A percentile compares a stretch with the other conserved stretches of the same genome.
These are phyloP conservation scores for Thymelicus acteon DNA, from an alignment of 2,888 invertebrate genomes.

Conservation along the genomic window DNA sequence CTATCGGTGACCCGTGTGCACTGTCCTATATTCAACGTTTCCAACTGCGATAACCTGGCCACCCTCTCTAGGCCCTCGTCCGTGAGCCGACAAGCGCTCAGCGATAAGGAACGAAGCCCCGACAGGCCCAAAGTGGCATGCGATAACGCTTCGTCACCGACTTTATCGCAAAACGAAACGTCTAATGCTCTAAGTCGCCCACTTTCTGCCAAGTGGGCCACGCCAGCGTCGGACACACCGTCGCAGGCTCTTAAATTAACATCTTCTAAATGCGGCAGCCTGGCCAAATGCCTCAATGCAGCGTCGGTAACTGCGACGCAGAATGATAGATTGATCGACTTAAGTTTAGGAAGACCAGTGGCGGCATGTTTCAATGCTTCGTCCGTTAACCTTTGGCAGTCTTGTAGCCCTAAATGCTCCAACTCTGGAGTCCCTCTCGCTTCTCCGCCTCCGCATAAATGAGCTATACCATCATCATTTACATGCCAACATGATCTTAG, in stretches of 20 bases:
- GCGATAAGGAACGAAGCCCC: conserved; percentile 91
- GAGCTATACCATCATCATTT: conserved; percentile 95
- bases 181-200: conserved; percentile 93
- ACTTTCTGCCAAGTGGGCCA: conserved; percentile 96
- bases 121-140: conserved; percentile 96
- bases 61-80: conserved; percentile 95
- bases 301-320: conserved; percentile 97
- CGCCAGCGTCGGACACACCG: conserved; percentile 96
- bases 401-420: conserved; percentile 95
- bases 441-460: conserved; percentile 90
- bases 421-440: conserved; percentile 93
- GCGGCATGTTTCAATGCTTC: conserved; percentile 94
- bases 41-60: conserved; percentile 93
- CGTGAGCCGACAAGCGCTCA: conserved; percentile 96
- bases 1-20: conserved; percentile 95
- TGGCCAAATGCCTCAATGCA: conserved; percentile 94
- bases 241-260: conserved; percentile 96
- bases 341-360: conserved; percentile 91
- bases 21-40: conserved; percentile 97
- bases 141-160: conserved; percentile 94
- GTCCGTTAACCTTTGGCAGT: conserved; percentile 97
- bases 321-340: conserved; percentile 96
- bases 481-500: conserved; percentile 97
- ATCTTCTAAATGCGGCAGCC: conserved; percentile 92
- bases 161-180: conserved; percentile 98